These are phyloP conservation scores for Felis catus DNA, from an alignment of 2,113 vertebrate species.

Conservation along the genomic window F.catus_Fca126_mat1.0 CM031421.1:19373501-19374000, in stretches of 20 bases:
- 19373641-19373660: neutral
- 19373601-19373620: neutral
- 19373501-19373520: neutral
- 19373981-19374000: too few relatives aligned
- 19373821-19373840: neutral
- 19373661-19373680: neutral
- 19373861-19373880: neutral
- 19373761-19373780: constrained; percentile 7
- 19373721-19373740: neutral
- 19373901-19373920: constrained; percentile 21
- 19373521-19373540: neutral
- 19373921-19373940: neutral
- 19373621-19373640: neutral
- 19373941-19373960: neutral
- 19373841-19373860: neutral
- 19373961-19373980: neutral
- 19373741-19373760: neutral
- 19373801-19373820: neutral
- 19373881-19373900: constrained; percentile 14
- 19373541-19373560: neutral
- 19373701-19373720: neutral
- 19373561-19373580: neutral
- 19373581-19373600: neutral
- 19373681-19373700: neutral
- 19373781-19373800: neutral